Evolutionary conservation across 1,140 invertebrate species (phyloP), one percentile per base, ranked within the genome.

Genomic region (Homalodisca vitripennis): DNA sequence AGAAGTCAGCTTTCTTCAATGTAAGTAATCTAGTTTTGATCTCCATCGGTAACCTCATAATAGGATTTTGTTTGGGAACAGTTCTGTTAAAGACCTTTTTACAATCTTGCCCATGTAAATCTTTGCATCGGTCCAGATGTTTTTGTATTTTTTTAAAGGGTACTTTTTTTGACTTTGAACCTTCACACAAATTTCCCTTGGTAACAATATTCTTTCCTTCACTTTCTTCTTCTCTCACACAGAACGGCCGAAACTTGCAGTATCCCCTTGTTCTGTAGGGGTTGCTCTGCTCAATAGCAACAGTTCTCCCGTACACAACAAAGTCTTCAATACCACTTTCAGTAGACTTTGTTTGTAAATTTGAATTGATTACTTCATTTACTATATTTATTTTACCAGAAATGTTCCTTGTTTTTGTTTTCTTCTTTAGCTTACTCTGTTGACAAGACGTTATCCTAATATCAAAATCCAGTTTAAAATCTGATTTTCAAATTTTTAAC

Each of bases 361-460:
- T 51, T 3, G 14, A 14, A 51, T 14, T 20, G 3, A 10, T 20
- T 20, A 20, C 22, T 22, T 3, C 22, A 10, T 51, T 20, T 3
- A 20, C 48, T 51, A 51, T 20, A 51, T 20, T 51, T 20, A 6
- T 51, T 51, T 20, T 51, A 20, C 48, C 48, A 10, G 48, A n/a
- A 3, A 51, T 22, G 22, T 51, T 51, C n/a, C 22, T 51, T 20
- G 17, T 51, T 3, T 6, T 51, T 12, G 22, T 10, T 51, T 51
- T 51, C 22, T 51, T 51, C n/a, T n/a, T 22, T 51, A 3, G 48
- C 22, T n/a, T 51, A 3, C 2, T 10, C 22, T 22, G 48, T 6
- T 51, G 48, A 51, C 48, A 51, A n/a, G 14, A 51, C 22, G 48
- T 51, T 51, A 51, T 51, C 22, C n/a, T 51, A 3, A 51, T 3